Percentiles rank a stretch among this genome's conserved stretches.
phyloP scores from a whole-genome alignment of 2,113 vertebrate species.

The Pavo muticus region DNA sequence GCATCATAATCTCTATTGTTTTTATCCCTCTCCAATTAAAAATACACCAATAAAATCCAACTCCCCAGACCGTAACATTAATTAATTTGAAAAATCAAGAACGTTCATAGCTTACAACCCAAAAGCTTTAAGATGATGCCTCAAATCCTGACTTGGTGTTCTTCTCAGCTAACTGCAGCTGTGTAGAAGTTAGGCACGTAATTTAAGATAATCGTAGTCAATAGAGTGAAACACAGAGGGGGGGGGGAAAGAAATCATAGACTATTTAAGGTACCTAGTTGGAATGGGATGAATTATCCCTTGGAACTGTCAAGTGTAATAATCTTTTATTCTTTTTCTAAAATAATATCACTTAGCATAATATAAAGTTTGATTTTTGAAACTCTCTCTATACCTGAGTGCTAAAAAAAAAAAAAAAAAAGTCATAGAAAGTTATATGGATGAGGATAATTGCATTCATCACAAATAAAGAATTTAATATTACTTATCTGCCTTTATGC shows the following conservation, averaged over 20 bases:
- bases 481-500: conserved; percentile 32
- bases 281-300: conserved; percentile 11
- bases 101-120: background rate
- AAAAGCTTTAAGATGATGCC: background rate
- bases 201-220: background rate
- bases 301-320: conserved; percentile 18
- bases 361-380: background rate
- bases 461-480: conserved; percentile 43
- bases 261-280: background rate
- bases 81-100: background rate
- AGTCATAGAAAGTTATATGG: background rate
- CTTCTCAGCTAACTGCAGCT: background rate
- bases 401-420: background rate
- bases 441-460: conserved; percentile 19
- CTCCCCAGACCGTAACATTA: background rate
- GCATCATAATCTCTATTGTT: background rate
- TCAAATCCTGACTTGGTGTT: background rate
- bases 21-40: background rate
- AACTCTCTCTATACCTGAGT: background rate
- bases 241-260: background rate
- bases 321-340: conserved; percentile 6
- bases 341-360: background rate
- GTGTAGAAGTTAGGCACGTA: background rate
- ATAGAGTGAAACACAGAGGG: background rate
- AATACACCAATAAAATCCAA: background rate